These are phyloP conservation scores for Antheraea mylitta DNA, from an alignment of 1,140 invertebrate genomes.

Conservation along the genomic window DNA sequence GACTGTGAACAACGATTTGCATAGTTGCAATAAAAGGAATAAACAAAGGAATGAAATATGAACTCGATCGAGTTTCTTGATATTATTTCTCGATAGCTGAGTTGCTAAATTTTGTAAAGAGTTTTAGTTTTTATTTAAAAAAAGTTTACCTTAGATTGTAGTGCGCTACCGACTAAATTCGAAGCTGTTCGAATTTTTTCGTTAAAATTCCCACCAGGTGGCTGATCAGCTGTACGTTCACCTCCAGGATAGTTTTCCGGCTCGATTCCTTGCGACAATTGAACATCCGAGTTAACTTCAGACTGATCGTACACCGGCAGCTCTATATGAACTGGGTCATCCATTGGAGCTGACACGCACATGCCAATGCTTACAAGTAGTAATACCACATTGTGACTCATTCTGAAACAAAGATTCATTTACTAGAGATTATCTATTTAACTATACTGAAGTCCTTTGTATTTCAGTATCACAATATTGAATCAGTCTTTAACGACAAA, in stretches of 20 bases:
- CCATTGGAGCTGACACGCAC: conserved; percentile 37
- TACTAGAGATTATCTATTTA: too few species aligned
- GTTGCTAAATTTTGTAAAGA: too few species aligned
- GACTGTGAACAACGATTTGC: too few species aligned
- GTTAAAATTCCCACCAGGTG: conserved; percentile 19
- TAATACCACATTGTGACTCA: conserved; percentile 26
- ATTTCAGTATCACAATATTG: too few species aligned
- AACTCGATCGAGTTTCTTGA: too few species aligned
- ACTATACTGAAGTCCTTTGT: too few species aligned
- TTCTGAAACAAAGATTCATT: conserved; percentile 38
- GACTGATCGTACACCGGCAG: conserved; percentile 61
- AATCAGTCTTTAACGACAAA: too few species aligned
- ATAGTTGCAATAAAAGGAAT: too few species aligned
- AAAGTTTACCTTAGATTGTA: conserved; percentile 19
- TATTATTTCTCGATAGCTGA: too few species aligned
- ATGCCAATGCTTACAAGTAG: conserved; percentile 27
- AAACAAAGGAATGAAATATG: too few species aligned
- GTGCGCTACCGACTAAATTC: conserved; percentile 18
- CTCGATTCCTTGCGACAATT: conserved; percentile 31
- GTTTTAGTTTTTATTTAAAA: too few species aligned
- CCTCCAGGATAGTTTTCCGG: conserved; percentile 49
- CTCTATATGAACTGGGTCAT: conserved; percentile 60
- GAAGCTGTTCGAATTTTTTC: conserved; percentile 26
- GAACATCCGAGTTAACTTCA: conserved; percentile 22
- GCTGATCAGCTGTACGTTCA: conserved; percentile 16